Evolutionary conservation across 2,888 invertebrate species (phyloP).

Genomic region (Notocelia uddmanniana): DNA sequence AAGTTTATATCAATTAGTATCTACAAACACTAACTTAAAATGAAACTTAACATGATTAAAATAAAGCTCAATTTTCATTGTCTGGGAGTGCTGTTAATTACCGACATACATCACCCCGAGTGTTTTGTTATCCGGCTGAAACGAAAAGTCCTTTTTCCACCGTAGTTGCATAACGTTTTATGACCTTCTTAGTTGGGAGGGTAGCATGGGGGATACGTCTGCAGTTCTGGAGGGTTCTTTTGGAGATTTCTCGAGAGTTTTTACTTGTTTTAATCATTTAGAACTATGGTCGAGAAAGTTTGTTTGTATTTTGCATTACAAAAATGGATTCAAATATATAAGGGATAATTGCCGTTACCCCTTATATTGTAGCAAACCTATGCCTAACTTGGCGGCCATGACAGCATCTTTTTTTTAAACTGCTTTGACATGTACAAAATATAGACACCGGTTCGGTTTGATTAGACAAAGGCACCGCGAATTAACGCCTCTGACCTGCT

Average conservation of each 20-base stretch:
- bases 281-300: not conserved
- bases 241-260: constrained; percentile 5
- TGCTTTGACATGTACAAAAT: too few species aligned
- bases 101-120: constrained; percentile 6
- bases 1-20: constrained; percentile 7
- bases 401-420: too few species aligned
- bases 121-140: not conserved
- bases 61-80: not conserved
- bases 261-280: not conserved
- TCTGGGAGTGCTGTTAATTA: constrained; percentile 1
- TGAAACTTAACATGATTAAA: not conserved
- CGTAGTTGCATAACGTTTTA: not conserved
- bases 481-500: too few species aligned
- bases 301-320: not conserved
- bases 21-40: not conserved
- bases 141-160: not conserved
- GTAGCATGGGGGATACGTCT: constrained; percentile 4
- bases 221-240: not conserved
- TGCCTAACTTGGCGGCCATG: too few species aligned
- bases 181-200: not conserved
- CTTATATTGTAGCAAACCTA: too few species aligned
- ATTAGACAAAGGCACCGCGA: too few species aligned
- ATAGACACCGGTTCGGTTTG: too few species aligned
- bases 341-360: too few species aligned
- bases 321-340: too few species aligned